Conservation (phyloP, 2,797 vertebrate species). For the Antennarius maculatus region DNA sequence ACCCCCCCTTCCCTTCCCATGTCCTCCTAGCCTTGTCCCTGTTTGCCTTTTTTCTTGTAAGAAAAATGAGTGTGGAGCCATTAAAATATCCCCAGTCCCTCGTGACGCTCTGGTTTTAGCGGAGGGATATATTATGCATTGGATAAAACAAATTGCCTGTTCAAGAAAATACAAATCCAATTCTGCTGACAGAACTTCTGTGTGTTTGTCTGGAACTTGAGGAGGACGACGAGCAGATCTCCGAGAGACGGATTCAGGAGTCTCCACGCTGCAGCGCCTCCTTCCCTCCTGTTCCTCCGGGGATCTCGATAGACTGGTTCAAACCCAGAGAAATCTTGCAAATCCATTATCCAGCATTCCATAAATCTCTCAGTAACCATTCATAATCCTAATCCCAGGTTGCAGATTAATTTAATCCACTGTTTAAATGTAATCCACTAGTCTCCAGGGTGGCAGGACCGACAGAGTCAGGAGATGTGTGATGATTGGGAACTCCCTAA, state of each 20-base stretch:
- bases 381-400: conserved; percentile 67
- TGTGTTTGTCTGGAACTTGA: conserved; percentile 16
- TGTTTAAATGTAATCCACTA: conserved; percentile 71
- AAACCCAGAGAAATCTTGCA: conserved; percentile 61
- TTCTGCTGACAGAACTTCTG: conserved; percentile 17
- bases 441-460: conserved; percentile 35
- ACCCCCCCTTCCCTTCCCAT: background rate
- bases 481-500: conserved; percentile 50
- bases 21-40: background rate
- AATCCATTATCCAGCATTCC: conserved; percentile 67
- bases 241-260: conserved; percentile 46
- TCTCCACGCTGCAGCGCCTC: conserved; percentile 37
- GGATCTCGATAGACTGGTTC: conserved; percentile 49
- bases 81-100: conserved; percentile 36
- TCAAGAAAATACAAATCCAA: conserved; percentile 29
- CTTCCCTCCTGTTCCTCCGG: conserved; percentile 18
- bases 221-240: conserved; percentile 16
- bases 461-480: conserved; percentile 34
- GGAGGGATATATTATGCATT: conserved; percentile 49
- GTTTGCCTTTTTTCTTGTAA: conserved; percentile 27
- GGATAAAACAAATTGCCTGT: conserved; percentile 38
- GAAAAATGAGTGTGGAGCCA: conserved; percentile 25
- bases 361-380: conserved; percentile 61
- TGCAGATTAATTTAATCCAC: conserved; percentile 70
- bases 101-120: conserved; percentile 43